Evolutionary conservation across 1,140 invertebrate genomes (phyloP), one percentile per base, ranked within the genome.

Genomic region (Zaprionus davidi): DNA sequence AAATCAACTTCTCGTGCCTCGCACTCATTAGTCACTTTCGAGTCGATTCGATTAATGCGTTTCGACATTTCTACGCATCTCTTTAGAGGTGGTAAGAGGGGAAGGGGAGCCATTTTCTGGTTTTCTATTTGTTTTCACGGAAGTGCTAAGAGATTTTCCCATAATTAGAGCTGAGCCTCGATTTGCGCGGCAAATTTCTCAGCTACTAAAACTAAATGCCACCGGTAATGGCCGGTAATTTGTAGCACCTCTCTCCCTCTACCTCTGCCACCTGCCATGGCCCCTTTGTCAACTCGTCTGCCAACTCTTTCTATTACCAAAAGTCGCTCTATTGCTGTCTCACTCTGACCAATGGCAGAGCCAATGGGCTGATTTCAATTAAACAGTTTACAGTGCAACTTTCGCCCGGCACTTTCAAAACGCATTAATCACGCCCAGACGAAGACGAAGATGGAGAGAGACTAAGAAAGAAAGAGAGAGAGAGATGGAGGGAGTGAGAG

Each of bases 21-120:
- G 70, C 38, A 63, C 68, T 81, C 84, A 83, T 88, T 88, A 88
- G 84, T 79, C 81, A 88, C 81, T 88, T 81, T 84, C 28, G 57
- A 83, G 78, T 88, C 88, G 84, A 88, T 81, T 81, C 85, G 81
- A 88, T 88, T 84, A 88, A 88, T 88, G 84, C 53, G 75, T 79
- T 88, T 84, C 81, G 72, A 88, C 84, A 88, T 78, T 46, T 46
- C 83, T 88, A 88, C 78, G 86, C 73, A 90, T 73, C 80, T 83
- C 67, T 68, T 20, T 46, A 46, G 38, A 6, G 38, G 38, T 2
- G n/a, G 2, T 6, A 7, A 17, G 36, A 22, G 31, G 55, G 51
- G 26, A 34, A 11, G 34, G 59, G 22, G 12, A 38, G 28, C n/a
- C 34, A 62, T 56, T 57, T 22, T 49, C 51, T 53, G 72, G 28